Evolutionary conservation across 2,888 invertebrate species (phyloP).

Genomic region (Drepanosiphum platanoidis): DNA sequence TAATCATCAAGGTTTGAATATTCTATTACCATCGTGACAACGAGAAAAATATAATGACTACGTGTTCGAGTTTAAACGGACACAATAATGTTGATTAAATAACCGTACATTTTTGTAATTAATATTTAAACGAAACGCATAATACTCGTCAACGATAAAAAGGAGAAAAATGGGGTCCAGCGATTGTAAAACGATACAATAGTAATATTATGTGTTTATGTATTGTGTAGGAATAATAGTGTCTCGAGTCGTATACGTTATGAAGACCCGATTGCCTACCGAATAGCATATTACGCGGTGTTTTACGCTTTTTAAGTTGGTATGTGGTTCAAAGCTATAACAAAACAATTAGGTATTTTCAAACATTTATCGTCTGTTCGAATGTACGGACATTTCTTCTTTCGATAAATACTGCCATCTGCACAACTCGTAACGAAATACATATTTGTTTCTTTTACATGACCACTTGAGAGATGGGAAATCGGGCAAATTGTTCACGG

Average conservation of each 20-base stretch:
- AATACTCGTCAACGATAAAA: neutral
- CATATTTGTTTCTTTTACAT: neutral
- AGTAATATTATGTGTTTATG: neutral
- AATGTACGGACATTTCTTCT: neutral
- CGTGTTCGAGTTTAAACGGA: neutral
- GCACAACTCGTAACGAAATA: neutral
- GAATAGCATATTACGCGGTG: no score
- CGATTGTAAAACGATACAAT: neutral
- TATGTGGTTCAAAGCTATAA: neutral
- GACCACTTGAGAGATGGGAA: neutral
- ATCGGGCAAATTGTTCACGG: conserved; percentile 1
- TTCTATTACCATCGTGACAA: neutral
- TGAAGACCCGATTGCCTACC: no score
- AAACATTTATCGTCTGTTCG: neutral
- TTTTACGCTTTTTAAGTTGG: no score
- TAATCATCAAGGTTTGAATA: conserved; percentile 16
- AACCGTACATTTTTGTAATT: neutral
- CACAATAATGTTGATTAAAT: neutral
- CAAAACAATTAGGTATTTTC: neutral
- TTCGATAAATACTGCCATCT: neutral
- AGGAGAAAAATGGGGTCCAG: neutral
- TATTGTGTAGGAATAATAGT: no score
- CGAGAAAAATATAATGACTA: neutral
- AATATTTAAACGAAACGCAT: neutral
- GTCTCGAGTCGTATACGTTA: no score